A percentile compares a stretch with the other conserved stretches of the same genome.
phyloP scores from a whole-genome alignment of 2,797 vertebrate species.

The Peromyscus melanophrys region DNA sequence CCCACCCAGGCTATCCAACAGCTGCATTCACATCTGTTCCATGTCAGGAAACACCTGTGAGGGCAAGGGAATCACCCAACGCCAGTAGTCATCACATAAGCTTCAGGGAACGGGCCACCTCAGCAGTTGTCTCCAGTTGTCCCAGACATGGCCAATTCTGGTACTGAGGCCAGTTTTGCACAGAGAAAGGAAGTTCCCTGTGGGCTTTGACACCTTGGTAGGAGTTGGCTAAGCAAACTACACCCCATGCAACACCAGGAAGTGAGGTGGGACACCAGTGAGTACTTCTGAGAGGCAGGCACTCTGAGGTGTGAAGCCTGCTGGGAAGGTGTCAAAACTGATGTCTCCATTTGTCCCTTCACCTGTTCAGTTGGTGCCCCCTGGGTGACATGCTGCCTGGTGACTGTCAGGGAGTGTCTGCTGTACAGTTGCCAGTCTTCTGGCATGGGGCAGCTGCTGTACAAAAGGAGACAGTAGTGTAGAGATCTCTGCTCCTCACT shows the following conservation, averaged over 20 bases:
- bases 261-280: background rate
- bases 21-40: background rate
- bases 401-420: background rate
- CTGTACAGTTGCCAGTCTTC: background rate
- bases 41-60: conserved; percentile 11
- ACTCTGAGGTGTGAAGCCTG: background rate
- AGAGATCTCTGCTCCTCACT: background rate
- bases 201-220: conserved; percentile 68
- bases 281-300: background rate
- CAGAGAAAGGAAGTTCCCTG: background rate
- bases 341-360: accelerated
- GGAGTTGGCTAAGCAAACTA: background rate
- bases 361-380: too few species aligned
- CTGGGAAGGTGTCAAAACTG: background rate
- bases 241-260: background rate
- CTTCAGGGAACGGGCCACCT: background rate
- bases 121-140: background rate
- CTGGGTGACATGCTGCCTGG: accelerated
- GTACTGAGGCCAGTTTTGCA: background rate
- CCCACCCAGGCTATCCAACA: conserved; percentile 61
- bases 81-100: background rate
- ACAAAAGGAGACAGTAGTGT: background rate
- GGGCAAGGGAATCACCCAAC: background rate
- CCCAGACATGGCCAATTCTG: background rate
- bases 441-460: background rate